Evolutionary conservation across 2,888 invertebrate genomes (phyloP).

Genomic region (Parnassius apollo): DNA sequence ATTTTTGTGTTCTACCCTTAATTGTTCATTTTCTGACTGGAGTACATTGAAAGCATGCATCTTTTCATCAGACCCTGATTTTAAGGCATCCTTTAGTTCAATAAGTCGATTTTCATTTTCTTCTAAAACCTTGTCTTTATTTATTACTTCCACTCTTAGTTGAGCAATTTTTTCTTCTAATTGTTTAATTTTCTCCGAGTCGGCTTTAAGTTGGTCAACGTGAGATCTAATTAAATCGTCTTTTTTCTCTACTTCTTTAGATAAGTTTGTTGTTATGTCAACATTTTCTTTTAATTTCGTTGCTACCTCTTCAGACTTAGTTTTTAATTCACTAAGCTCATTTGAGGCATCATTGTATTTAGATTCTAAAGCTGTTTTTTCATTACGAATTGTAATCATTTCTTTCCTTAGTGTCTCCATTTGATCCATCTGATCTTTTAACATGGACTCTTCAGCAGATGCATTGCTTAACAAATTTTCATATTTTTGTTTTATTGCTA

Average conservation of each 20-base stretch:
- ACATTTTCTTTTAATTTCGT: slow-evolving; percentile 53
- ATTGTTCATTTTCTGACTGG: slow-evolving; percentile 58
- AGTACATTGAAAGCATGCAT: slow-evolving; percentile 54
- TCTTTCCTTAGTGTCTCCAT: slow-evolving; percentile 61
- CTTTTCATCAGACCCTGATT: slow-evolving; percentile 54
- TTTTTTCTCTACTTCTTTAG: slow-evolving; percentile 57
- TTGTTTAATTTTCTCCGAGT: slow-evolving; percentile 47
- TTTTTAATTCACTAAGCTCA: slow-evolving; percentile 52
- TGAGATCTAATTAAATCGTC: slow-evolving; percentile 57
- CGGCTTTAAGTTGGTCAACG: slow-evolving; percentile 49
- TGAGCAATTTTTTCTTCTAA: slow-evolving; percentile 54
- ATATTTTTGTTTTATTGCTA: slow-evolving; percentile 65
- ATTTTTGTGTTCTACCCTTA: slow-evolving; percentile 56
- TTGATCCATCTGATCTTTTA: slow-evolving; percentile 63
- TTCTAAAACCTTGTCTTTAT: slow-evolving; percentile 48
- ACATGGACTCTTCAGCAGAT: slow-evolving; percentile 63
- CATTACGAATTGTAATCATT: slow-evolving; percentile 53
- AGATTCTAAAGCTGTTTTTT: slow-evolving; percentile 56
- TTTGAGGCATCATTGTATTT: slow-evolving; percentile 50
- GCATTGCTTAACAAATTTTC: slow-evolving; percentile 67
- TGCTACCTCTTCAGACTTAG: slow-evolving; percentile 47
- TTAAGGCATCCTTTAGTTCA: slow-evolving; percentile 52
- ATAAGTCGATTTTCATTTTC: slow-evolving; percentile 55
- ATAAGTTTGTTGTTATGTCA: slow-evolving; percentile 44
- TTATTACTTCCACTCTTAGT: slow-evolving; percentile 50